Base-by-base conservation (phyloP, 2,113 vertebrate species). In the Marmota flaviventris region DNA sequence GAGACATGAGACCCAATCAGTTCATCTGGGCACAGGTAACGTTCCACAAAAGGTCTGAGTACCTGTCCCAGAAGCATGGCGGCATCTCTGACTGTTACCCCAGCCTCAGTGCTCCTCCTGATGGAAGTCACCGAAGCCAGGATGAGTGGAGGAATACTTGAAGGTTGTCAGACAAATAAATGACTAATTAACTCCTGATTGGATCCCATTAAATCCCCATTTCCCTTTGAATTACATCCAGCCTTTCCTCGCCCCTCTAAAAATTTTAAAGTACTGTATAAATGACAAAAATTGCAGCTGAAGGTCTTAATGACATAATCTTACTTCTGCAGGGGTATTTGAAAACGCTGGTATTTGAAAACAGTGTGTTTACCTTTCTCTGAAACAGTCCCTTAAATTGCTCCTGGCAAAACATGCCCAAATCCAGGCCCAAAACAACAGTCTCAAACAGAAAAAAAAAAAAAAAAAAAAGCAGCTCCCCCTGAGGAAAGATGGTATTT, bases 1-100 rank as follows among this genome's bases (percentile, higher is more conserved):
- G 67, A 94, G 96, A 97, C 96, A 93, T 95, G 92, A 95, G 96
- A 97, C 51, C 88, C 58, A 85, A 94, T 51, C 91, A 92, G 88
- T 96, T 67, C 97, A 98, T 98, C 82, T 93, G 16, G 45, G 96
- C 96, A 97, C 93, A 97, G 97, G 96, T 96, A 97, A 95, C 94
- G 96, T 98, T 98, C 97, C 96, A 98, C 97, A 97, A 97, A 98
- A 98, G 98, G 93, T 98, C 98, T 98, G 98, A 98, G 97, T 97
- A 98, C 98, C 96, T 98, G 98, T 98, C 98, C 98, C 97, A 98
- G 97, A 98, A 98, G 95, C 94, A 88, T 96, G 95, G 94, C 95
- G 95, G 51, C 29, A 0, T 95, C 96, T 93, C 98, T 98, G 97
- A 97, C 97, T 98, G 98, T 97, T 85, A 97, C 97, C 39, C 88